phyloP scores from a whole-genome alignment of 2,888 invertebrate genomes.

The Drosophila aldrichi region DNA sequence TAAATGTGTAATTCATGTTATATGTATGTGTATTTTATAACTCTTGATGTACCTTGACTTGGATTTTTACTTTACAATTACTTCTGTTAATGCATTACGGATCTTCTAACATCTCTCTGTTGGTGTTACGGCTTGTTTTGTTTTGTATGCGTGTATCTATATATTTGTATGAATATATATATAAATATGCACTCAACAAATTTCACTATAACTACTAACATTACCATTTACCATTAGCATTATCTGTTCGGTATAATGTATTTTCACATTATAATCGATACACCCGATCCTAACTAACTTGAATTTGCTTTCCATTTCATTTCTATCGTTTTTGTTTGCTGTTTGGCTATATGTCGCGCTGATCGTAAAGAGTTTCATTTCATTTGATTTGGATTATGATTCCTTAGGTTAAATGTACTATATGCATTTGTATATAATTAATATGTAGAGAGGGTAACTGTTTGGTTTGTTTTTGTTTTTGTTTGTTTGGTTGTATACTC shows the following conservation, averaged over 20 bases:
- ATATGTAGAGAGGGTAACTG: slow-evolving; percentile 73
- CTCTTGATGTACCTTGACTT: slow-evolving; percentile 65
- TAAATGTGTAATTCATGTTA: slow-evolving; percentile 77
- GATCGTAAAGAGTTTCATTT: slow-evolving; percentile 42
- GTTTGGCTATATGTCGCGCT: slow-evolving; percentile 28
- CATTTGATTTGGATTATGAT: slow-evolving; percentile 28
- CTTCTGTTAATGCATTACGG: slow-evolving; percentile 42
- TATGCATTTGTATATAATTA: slow-evolving; percentile 55
- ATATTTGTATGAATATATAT: slow-evolving; percentile 32
- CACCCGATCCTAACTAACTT: slow-evolving; percentile 66
- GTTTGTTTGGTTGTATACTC: slow-evolving; percentile 41
- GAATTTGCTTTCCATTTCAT: slow-evolving; percentile 39
- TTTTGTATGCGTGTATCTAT: slow-evolving; percentile 36
- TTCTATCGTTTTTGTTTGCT: slow-evolving; percentile 14
- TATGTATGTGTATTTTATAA: slow-evolving; percentile 63
- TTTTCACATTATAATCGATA: slow-evolving; percentile 19
- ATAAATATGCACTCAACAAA: slow-evolving; percentile 72
- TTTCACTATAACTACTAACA: slow-evolving; percentile 72
- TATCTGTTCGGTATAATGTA: slow-evolving; percentile 53
- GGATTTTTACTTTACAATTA: slow-evolving; percentile 54
- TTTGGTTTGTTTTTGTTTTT: slow-evolving; percentile 35
- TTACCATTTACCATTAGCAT: slow-evolving; percentile 64
- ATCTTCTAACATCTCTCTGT: slow-evolving; percentile 40
- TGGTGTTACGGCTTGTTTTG: slow-evolving; percentile 30
- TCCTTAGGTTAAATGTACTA: slow-evolving; percentile 61